These are phyloP conservation scores for Corythucha ciliata DNA, from an alignment of 2,888 invertebrate species.

Conservation along the genomic window DNA sequence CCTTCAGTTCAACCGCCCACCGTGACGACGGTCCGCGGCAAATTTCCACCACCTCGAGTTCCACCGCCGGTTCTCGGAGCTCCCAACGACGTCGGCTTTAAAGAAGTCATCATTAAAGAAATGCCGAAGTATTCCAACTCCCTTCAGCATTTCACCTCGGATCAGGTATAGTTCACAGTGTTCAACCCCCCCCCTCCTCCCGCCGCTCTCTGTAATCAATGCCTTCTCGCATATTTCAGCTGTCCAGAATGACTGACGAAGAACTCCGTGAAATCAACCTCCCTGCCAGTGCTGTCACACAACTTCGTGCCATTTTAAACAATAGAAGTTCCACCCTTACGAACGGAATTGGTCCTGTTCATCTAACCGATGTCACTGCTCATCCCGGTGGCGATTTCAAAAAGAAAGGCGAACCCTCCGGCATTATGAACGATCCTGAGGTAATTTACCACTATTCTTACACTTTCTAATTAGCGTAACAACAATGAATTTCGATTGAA, in stretches of 20 bases:
- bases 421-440: constrained; percentile 26
- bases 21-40: constrained; percentile 19
- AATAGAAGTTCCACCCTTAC: constrained; percentile 19
- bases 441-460: too few relatives aligned
- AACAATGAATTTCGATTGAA: too few relatives aligned
- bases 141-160: constrained; percentile 41
- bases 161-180: constrained; percentile 40
- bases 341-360: constrained; percentile 38
- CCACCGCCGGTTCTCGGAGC: constrained; percentile 20
- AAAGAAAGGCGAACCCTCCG: constrained; percentile 25
- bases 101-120: constrained; percentile 31
- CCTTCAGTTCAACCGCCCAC: too few relatives aligned
- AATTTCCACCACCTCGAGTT: constrained; percentile 26
- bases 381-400: constrained; percentile 37
- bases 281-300: constrained; percentile 46
- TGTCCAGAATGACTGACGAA: constrained; percentile 54
- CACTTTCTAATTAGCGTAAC: too few relatives aligned
- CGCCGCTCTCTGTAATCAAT: background rate
- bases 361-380: constrained; percentile 37
- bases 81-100: constrained; percentile 21
- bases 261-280: constrained; percentile 51
- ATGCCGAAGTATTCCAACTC: constrained; percentile 42
- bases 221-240: constrained; percentile 39
- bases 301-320: constrained; percentile 48
- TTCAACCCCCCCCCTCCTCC: background rate